Evolutionary conservation across 2,888 invertebrate genomes (phyloP), one percentile per base, ranked within the genome.

Genomic region (Agrochola circellaris): DNA sequence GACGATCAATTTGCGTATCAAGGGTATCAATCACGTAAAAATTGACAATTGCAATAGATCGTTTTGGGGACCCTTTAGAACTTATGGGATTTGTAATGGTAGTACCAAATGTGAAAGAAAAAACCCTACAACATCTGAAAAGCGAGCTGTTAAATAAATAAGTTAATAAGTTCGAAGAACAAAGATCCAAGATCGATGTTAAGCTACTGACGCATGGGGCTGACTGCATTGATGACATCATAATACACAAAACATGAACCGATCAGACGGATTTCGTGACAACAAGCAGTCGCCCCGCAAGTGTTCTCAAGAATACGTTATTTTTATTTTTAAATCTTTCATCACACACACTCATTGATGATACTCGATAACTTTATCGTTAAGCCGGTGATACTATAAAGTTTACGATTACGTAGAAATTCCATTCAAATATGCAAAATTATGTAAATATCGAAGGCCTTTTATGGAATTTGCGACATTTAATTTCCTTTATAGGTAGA

Each of bases 161-260:
- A n/a, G n/a, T n/a, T n/a, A n/a, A 30, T 20, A 51, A 5, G 20
- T 13, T 15, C 2, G 15, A 51, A 64, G 58, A 69, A 83, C 65
- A 65, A 79, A 82, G 20, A 83, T 58, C 34, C 34, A 69, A 73
- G 26, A 74, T 54, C 48, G 15, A 45, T 54, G 58, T 7, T 42
- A 58, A 69, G 60, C 8, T 17, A n/a, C 45, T 83, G 79, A 84
- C 72, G 79, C 62, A 75, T 20, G 23, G 30, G 17, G 54, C 60
- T 85, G 56, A 75, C 58, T 69, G 79, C 58, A 78, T 15, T 23
- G 30, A 69, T 84, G 86, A 84, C 45, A 67, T 86, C 84, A 84
- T 75, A 4, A 71, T 78, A 70, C 75, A 71, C 70, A 75, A 84
- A 82, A 67, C 64, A 64, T 64, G 42, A 54, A 54, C 54, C 58